Evolutionary conservation across 1,140 invertebrate species (phyloP), one percentile per base, ranked within the genome.

Genomic region (Cecropterus lyciades): DNA sequence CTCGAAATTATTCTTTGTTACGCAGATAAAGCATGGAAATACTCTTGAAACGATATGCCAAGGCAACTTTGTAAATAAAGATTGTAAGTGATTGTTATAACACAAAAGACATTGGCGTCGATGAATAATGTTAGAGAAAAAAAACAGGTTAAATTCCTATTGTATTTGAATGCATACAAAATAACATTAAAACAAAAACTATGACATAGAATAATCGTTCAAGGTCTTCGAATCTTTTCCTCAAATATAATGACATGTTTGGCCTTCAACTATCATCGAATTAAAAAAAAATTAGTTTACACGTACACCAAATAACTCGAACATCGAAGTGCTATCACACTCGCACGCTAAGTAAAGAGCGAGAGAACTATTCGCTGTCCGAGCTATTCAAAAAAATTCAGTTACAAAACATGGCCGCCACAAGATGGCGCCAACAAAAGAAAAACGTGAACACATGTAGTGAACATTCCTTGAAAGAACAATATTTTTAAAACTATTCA

Each of bases 391-490:
- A 55, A 20, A 69, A 62, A 45, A 57, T 59, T 52, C 40, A 73
- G 67, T 65, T 68, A 69, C 30, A 70, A 53, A 68, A 72, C 48
- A 65, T 55, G 66, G 65, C 56, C 76, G 57, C 56, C 69, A 67
- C 65, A 70, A 69, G 56, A 73, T 51, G 72, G 48, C 60, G 73
- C 45, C 65, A 64, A 69, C 51, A 27, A 60, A 48, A 16, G 1
- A 24, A 40, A 72, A 73, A 75, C 72, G 75, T 77, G 73, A 63
- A 72, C 75, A 77, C 72, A 79, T 62, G 60, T 75, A 40, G 78
- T 80, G 78, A 82, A 79, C 82, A 80, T 82, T 82, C 75, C 78
- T 82, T 69, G 52, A 77, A 40, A 76, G 73, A 85, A 79, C 75
- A 74, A 73, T 72, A 78, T 85, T 68, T 52, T 75, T 77, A 66